A percentile compares a stretch with the other conserved stretches of the same genome.
phyloP scores from a whole-genome alignment of 2,888 invertebrate genomes.

The Glyphotaelius pellucidus region DNA sequence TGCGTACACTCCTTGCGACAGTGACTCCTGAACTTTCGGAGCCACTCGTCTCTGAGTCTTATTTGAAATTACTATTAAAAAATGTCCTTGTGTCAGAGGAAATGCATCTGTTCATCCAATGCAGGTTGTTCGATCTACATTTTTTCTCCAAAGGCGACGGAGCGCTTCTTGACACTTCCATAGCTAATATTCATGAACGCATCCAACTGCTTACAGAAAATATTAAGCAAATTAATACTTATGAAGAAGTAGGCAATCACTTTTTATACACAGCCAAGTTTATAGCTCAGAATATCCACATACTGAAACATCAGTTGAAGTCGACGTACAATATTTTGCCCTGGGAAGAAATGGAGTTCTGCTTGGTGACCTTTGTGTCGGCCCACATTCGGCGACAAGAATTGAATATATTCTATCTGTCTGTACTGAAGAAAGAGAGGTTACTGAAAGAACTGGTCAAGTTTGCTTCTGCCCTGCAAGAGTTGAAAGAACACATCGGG shows the following conservation, averaged over 20 bases:
- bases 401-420: not conserved
- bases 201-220: not conserved
- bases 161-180: not conserved
- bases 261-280: constrained; percentile 65
- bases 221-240: not conserved
- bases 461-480: not conserved
- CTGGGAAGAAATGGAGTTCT: constrained; percentile 68
- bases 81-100: not conserved
- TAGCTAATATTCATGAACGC: not conserved
- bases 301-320: constrained; percentile 66
- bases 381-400: constrained; percentile 22
- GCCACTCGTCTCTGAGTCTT: not conserved
- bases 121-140: not conserved
- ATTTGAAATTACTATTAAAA: not conserved
- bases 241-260: constrained; percentile 55
- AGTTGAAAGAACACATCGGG: not conserved
- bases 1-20: too few species aligned
- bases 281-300: constrained; percentile 66
- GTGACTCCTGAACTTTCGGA: not conserved
- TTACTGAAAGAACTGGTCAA: not conserved
- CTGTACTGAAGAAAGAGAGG: not conserved
- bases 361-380: constrained; percentile 66
- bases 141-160: not conserved
- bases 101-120: not conserved
- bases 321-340: constrained; percentile 66